Percentiles rank a stretch among this genome's conserved stretches.
Conservation (phyloP, 2,113 vertebrate genomes). For the cat (Felis catus) region F.catus_Fca126_mat1.0 CM031419.1:136602501-136603000, state of each 20-base stretch:
- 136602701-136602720: not conserved
- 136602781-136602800: not conserved
- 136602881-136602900: not conserved
- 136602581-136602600: not conserved
- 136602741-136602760: not conserved
- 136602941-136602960: not conserved
- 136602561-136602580: slow-evolving; percentile 28
- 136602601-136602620: not conserved
- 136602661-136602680: not conserved
- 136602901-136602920: not conserved
- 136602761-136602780: not conserved
- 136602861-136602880: not conserved
- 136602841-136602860: not conserved
- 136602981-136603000: not conserved
- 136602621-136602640: not conserved
- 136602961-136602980: not conserved
- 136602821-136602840: slow-evolving; percentile 8
- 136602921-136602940: not conserved
- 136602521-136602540: not conserved
- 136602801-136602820: not conserved
- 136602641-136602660: not conserved
- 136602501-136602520: not conserved
- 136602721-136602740: not conserved
- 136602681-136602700: not conserved
- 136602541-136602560: not conserved